phyloP scores from a whole-genome alignment of 2,113 vertebrate species.

The Antechinus flavipes region DNA sequence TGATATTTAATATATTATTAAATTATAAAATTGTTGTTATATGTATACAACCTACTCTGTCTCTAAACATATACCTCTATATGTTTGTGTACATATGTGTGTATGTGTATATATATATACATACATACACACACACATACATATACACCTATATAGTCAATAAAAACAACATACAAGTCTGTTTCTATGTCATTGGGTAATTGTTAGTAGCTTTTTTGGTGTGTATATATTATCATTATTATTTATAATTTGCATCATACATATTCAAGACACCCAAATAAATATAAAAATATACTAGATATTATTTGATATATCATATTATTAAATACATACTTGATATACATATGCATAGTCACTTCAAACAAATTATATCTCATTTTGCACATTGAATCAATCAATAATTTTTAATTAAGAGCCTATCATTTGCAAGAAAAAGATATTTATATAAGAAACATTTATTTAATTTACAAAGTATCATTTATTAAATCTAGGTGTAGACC shows the following conservation, averaged over 20 bases:
- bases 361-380: background rate
- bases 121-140: no score
- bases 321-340: background rate
- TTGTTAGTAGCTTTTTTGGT: background rate
- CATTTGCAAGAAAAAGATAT: background rate
- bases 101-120: no score
- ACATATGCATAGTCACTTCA: background rate
- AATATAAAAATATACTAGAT: background rate
- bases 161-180: background rate
- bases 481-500: background rate
- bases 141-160: background rate
- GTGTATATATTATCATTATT: no score
- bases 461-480: background rate
- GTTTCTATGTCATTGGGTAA: background rate
- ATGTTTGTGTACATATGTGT: no score
- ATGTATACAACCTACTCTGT: background rate
- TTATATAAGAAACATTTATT: background rate
- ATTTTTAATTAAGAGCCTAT: background rate
- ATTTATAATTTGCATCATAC: background rate
- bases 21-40: background rate
- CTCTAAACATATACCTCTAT: no score
- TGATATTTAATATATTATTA: background rate
- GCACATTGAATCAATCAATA: background rate
- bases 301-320: background rate
- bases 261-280: background rate